Evolutionary conservation across 2,113 vertebrate genomes (phyloP).

Genomic region (Cromileptes altivelis): DNA sequence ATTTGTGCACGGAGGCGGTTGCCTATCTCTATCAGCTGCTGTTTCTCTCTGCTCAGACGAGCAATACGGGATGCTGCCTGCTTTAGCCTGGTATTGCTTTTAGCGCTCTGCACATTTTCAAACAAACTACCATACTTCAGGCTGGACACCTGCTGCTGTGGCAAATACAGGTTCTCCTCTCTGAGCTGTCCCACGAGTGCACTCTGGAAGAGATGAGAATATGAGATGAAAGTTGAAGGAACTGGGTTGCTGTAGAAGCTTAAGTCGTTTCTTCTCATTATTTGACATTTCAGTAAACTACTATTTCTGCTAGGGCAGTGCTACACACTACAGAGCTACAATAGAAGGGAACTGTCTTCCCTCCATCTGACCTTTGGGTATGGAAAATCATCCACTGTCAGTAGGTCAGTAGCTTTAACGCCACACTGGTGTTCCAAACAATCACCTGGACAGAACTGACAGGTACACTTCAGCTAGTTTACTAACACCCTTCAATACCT

Average conservation of each 20-base stretch:
- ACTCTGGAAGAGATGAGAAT: constrained; percentile 67
- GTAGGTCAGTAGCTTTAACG: not conserved
- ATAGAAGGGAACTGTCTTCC: not conserved
- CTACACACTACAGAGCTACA: not conserved
- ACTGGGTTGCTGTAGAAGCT: not conserved
- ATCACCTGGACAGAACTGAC: not conserved
- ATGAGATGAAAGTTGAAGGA: not conserved
- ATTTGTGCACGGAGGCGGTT: constrained; percentile 88
- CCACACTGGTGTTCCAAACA: not conserved
- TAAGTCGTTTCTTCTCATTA: not conserved
- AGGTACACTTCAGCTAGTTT: not conserved
- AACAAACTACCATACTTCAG: constrained; percentile 1
- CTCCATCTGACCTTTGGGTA: not conserved
- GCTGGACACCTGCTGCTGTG: constrained; percentile 52
- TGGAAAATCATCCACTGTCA: not conserved
- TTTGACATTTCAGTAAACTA: not conserved
- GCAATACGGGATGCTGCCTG: constrained; percentile 85
- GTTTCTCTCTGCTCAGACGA: constrained; percentile 87
- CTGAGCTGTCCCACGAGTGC: constrained; percentile 50
- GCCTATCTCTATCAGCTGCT: constrained; percentile 90
- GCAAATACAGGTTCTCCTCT: constrained; percentile 62
- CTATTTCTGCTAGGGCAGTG: not conserved
- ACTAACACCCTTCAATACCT: constrained; percentile 79
- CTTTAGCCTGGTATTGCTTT: constrained; percentile 79
- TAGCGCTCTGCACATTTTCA: not conserved